Evolutionary conservation across 2,797 vertebrate species (phyloP), one percentile per base, ranked within the genome.

Genomic region (Rhynchonycteris naso): DNA sequence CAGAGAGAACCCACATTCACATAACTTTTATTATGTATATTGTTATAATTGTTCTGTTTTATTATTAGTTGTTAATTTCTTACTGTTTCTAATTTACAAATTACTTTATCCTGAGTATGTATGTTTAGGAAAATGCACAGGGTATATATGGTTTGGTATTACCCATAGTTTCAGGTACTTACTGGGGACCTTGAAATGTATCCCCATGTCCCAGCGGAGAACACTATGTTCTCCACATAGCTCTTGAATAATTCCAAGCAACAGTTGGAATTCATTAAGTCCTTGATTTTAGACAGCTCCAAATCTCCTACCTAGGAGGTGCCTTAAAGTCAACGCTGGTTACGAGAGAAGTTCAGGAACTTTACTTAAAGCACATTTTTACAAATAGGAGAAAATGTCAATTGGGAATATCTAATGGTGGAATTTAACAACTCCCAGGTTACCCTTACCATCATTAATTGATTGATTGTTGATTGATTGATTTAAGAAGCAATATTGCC

Each of bases 361-460:
- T 88, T 94, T 78, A 90, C 76, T 74, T 63, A 92, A 95, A 88
- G 43, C 19, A 58, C 26, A 38, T 88, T 90, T 90, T 88, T 68
- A 69, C 56, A 78, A 78, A 80, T 79, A 22, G 72, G 30, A 93
- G 88, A 47, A 95, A 81, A 74, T 82, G 24, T n/a, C 78, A 74
- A 2, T 19, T 58, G 15, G 68, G 30, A 47, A 5, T 72, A 63
- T 69, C 19, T 75, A 91, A 93, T 50, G 7, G 28, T 35, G 21
- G 59, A 47, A 26, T 10, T 88, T 86, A 50, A 38, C 61, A 38
- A 30, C 13, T 14, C 38, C 11, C 21, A 54, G 35, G 18, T 86
- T 69, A 82, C 14, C n/a, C 22, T 94, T 82, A 33, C 43, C 30
- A 65, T 84, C 50, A 86, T 35, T 35, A 83, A 5, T 50, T 54